These are phyloP conservation scores for Labeo rohita DNA, from an alignment of 2,113 vertebrate genomes.

Conservation along the genomic window DNA sequence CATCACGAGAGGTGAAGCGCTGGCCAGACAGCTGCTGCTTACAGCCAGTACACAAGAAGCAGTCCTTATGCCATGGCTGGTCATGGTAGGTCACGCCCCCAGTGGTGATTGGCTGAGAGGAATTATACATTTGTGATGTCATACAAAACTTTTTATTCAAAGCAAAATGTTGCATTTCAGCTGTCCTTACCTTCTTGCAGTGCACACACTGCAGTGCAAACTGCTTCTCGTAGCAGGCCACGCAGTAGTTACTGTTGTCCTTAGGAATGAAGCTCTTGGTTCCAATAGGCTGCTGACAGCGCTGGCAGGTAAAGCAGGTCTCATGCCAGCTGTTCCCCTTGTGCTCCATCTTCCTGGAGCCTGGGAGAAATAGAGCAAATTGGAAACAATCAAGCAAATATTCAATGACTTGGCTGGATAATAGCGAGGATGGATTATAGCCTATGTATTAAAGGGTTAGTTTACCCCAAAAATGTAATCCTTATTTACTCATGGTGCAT, in stretches of 20 bases:
- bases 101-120: conserved; percentile 81
- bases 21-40: conserved; percentile 84
- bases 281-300: conserved; percentile 85
- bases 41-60: conserved; percentile 84
- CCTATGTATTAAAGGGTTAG: not conserved
- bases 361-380: conserved; percentile 60
- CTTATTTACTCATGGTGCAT: not conserved
- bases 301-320: conserved; percentile 84
- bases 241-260: conserved; percentile 82
- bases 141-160: not conserved
- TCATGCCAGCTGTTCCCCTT: conserved; percentile 88
- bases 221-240: conserved; percentile 87
- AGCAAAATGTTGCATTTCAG: not conserved
- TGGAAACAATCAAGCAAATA: not conserved
- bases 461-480: not conserved
- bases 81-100: conserved; percentile 85
- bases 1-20: conserved; percentile 84
- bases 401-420: not conserved
- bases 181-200: conserved; percentile 80
- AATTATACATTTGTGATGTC: not conserved
- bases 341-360: conserved; percentile 88
- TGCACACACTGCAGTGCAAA: conserved; percentile 85
- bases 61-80: conserved; percentile 86
- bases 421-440: not conserved
- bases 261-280: conserved; percentile 88